Evolutionary conservation across 92 coral and sea anemone genomes (phyloP), one percentile per base, ranked within the genome.

Genomic region (Galaxea fascicularis): DNA sequence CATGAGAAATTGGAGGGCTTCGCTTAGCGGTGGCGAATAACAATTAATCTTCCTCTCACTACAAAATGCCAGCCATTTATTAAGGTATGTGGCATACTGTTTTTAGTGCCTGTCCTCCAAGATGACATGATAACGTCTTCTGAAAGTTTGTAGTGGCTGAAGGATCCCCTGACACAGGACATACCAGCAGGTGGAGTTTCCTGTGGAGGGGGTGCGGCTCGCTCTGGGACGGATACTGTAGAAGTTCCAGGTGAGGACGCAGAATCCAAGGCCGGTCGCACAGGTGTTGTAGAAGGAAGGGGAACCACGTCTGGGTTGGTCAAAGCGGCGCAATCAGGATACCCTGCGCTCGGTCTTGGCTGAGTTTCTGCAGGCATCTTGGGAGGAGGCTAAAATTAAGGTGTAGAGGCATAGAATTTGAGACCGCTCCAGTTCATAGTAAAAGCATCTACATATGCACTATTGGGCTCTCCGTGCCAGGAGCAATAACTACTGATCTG

Each of bases 131-230:
- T 24, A 20, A 84, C 64, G 15, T 84, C 28, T 70, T n/a, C 81
- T 54, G 90, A 64, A 68, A 87, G 57, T 16, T 73, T 51, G 29
- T 67, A 59, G 64, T 70, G 68, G 21, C 73, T 26, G 73, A 87
- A 46, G 71, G 71, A 74, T 87, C 71, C 62, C 90, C 86, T 45
- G 86, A 87, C 79, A 87, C 78, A 77, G 84, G 86, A 58, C 88
- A 84, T 53, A 65, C 82, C 66, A 74, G 74, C 82, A 84, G 53
- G n/a, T 63, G 57, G 24, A 83, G 73, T 26, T 83, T 56, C 1
- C 8, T 22, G 45, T 39, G 45, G 0, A 68, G 49, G 0, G 74
- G 74, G 0, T 63, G 69, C 2, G 69, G 69, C 0, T 17, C 27
- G 0, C 70, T 64, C 2, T 10, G 29, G 0, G 30, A 25, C 0